These are phyloP conservation scores for Myotis lucifugus DNA, from an alignment of 2,113 vertebrate genomes.

Conservation along the genomic window DNA sequence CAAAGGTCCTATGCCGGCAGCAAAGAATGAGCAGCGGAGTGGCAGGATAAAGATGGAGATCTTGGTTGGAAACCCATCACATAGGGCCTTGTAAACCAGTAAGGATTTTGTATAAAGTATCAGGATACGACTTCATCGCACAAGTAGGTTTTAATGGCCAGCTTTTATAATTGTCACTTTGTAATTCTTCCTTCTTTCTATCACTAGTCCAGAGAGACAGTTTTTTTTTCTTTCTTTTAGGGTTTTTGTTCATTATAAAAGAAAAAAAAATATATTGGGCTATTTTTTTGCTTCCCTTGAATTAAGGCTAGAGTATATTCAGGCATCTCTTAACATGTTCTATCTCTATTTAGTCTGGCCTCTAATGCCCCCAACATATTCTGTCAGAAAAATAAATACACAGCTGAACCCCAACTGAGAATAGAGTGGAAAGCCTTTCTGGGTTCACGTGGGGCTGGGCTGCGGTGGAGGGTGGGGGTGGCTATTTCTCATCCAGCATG, in stretches of 20 bases:
- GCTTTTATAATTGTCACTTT: neutral
- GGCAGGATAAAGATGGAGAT: neutral
- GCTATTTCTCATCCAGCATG: neutral
- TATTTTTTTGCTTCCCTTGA: neutral
- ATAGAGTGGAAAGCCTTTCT: neutral
- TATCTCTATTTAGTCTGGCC: neutral
- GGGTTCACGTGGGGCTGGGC: neutral
- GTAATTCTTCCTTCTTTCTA: neutral
- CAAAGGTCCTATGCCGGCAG: neutral
- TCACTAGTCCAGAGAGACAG: neutral
- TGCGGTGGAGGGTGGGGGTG: neutral
- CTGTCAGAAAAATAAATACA: neutral
- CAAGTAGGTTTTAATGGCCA: neutral
- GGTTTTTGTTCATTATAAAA: neutral
- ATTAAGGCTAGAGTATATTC: neutral
- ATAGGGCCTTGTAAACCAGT: neutral
- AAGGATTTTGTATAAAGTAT: neutral
- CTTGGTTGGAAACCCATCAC: neutral
- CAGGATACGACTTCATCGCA: neutral
- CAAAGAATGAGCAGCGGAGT: neutral
- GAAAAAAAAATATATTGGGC: neutral
- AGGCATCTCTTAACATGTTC: neutral
- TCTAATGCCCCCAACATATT: neutral
- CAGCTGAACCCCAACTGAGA: neutral
- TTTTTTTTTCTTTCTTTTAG: neutral